phyloP scores from a whole-genome alignment of 1,140 invertebrate species.

The Episyrphus balteatus region DNA sequence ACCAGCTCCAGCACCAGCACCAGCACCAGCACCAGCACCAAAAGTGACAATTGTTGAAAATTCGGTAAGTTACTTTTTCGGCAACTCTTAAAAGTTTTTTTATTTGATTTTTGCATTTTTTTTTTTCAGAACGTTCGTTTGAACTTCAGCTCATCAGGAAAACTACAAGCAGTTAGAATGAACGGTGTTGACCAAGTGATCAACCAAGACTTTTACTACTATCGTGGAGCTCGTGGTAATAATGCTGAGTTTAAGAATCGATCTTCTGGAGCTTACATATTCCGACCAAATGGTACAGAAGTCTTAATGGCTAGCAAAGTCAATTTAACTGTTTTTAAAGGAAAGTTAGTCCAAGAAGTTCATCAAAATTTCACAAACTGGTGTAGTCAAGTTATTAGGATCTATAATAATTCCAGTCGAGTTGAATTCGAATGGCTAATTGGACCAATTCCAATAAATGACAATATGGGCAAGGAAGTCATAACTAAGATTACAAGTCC shows the following conservation, averaged over 20 bases:
- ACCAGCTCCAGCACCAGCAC: neutral
- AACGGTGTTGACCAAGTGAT: conserved; percentile 35
- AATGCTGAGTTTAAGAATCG: conserved; percentile 43
- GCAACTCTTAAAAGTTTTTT: neutral
- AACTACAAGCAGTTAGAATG: conserved; percentile 42
- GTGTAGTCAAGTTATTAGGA: conserved; percentile 68
- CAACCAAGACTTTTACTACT: conserved; percentile 66
- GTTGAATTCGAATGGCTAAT: conserved; percentile 89
- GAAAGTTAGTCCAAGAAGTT: conserved; percentile 68
- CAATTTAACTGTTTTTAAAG: conserved; percentile 44
- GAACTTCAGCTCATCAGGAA: conserved; percentile 46
- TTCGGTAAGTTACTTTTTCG: conserved; percentile 1
- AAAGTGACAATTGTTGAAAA: conserved; percentile 3
- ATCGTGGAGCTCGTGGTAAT: conserved; percentile 51
- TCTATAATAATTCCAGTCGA: conserved; percentile 54
- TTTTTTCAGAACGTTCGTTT: conserved; percentile 12
- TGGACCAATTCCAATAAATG: conserved; percentile 81
- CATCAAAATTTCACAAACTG: conserved; percentile 65
- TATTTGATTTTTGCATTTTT: neutral
- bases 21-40: neutral
- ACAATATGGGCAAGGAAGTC: conserved; percentile 72
- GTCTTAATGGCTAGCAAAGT: conserved; percentile 37
- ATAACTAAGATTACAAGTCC: conserved; percentile 59
- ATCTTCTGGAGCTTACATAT: conserved; percentile 80
- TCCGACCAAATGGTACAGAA: conserved; percentile 51